These are phyloP conservation scores for Ecdyonurus torrentis DNA, from an alignment of 2,888 invertebrate genomes.

Conservation along the genomic window DNA sequence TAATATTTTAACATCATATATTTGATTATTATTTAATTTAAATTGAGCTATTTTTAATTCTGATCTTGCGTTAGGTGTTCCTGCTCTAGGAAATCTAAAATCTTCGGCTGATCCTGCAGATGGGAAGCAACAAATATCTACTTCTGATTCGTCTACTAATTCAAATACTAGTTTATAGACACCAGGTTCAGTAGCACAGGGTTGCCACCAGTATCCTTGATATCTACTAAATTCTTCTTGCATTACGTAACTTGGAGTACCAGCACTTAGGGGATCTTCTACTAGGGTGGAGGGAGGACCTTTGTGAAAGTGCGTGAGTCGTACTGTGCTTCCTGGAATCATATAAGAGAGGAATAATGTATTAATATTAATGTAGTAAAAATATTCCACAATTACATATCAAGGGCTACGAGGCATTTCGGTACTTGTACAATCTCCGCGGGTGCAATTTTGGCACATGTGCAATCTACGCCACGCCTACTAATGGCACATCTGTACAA, in stretches of 20 bases:
- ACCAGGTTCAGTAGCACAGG: constrained; percentile 49
- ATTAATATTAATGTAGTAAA: constrained; percentile 1
- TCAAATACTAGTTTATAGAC: constrained; percentile 70
- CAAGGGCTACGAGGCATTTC: too few relatives aligned
- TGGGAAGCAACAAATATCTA: constrained; percentile 79
- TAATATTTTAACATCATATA: constrained; percentile 54
- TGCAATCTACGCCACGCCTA: too few relatives aligned
- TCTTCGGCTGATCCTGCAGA: constrained; percentile 62
- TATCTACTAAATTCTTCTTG: constrained; percentile 96
- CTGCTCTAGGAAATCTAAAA: constrained; percentile 65
- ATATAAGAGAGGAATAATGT: too few relatives aligned
- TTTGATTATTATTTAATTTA: constrained; percentile 41
- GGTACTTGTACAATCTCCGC: too few relatives aligned
- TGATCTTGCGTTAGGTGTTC: constrained; percentile 80
- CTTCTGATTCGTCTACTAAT: constrained; percentile 77
- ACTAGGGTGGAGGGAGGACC: constrained; percentile 43
- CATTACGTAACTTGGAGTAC: constrained; percentile 95
- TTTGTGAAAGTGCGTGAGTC: constrained; percentile 52
- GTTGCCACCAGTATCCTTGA: constrained; percentile 98
- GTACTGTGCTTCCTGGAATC: constrained; percentile 44
- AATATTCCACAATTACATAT: neutral
- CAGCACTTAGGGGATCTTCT: constrained; percentile 77
- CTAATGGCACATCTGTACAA: too few relatives aligned
- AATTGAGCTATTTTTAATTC: constrained; percentile 74
- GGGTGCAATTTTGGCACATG: too few relatives aligned